Conservation (phyloP, 1,140 invertebrate species). For the Gryllus bimaculatus region DNA sequence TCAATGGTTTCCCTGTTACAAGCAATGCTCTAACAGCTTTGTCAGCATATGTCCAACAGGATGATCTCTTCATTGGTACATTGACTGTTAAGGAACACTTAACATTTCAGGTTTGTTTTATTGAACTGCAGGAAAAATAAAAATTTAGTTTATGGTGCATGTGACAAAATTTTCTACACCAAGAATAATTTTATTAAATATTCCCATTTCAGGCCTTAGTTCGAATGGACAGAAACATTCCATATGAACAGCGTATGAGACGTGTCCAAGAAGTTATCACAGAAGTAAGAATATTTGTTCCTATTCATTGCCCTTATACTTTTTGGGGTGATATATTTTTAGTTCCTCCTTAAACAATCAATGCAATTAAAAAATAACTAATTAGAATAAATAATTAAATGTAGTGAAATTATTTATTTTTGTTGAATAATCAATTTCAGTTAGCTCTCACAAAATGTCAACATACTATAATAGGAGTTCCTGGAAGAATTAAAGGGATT, state of each 20-base stretch:
- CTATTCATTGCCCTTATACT: conserved; percentile 19
- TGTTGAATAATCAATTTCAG: conserved; percentile 35
- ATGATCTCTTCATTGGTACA: conserved; percentile 87
- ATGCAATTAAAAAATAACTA: neutral
- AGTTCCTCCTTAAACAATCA: neutral
- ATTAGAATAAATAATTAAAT: too few species aligned
- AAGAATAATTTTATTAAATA: neutral
- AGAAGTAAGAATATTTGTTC: conserved; percentile 49
- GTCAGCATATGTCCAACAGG: conserved; percentile 92
- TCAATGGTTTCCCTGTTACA: conserved; percentile 58
- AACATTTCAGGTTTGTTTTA: conserved; percentile 58
- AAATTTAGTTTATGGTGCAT: too few species aligned
- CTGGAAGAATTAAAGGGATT: conserved; percentile 79
- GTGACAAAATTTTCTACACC: too few species aligned
- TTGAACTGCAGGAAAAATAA: neutral
- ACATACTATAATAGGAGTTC: conserved; percentile 78
- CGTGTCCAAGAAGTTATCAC: conserved; percentile 83
- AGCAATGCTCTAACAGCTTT: conserved; percentile 57
- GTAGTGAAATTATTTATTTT: neutral
- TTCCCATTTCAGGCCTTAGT: conserved; percentile 61
- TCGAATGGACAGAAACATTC: conserved; percentile 78
- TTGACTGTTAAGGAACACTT: conserved; percentile 88
- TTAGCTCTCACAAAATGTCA: conserved; percentile 76
- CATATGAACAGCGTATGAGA: conserved; percentile 61
- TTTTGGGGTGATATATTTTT: neutral